phyloP scores from a whole-genome alignment of 2,888 invertebrate genomes.

The Chymomyza procnemis region DNA sequence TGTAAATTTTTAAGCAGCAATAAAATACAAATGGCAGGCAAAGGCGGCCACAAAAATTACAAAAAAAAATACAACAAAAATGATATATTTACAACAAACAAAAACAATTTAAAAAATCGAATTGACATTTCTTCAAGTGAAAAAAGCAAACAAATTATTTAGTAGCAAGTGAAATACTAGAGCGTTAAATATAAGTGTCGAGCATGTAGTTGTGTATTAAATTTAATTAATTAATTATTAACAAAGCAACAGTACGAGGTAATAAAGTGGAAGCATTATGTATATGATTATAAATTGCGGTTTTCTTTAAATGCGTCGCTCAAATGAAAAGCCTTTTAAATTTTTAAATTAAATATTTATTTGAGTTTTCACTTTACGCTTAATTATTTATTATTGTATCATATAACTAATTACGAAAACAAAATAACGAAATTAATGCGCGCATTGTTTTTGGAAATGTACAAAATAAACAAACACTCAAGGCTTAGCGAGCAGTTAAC shows the following conservation, averaged over 20 bases:
- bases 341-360: neutral
- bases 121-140: conserved; percentile 45
- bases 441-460: neutral
- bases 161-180: conserved; percentile 52
- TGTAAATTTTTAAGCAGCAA: conserved; percentile 24
- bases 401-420: conserved; percentile 1
- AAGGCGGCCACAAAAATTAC: neutral
- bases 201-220: conserved; percentile 62
- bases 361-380: neutral
- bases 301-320: conserved; percentile 9
- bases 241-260: conserved; percentile 36
- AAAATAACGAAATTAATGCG: neutral
- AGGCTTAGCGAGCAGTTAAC: conserved; percentile 3
- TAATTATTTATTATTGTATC: neutral
- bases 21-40: neutral
- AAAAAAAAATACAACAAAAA: conserved; percentile 15
- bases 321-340: neutral
- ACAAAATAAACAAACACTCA: conserved; percentile 15
- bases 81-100: conserved; percentile 48
- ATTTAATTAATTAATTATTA: conserved; percentile 47
- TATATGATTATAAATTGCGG: conserved; percentile 28
- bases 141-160: conserved; percentile 55
- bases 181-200: conserved; percentile 56
- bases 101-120: conserved; percentile 33
- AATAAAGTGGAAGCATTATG: conserved; percentile 65